Evolutionary conservation across 2,888 invertebrate species (phyloP), one percentile per base, ranked within the genome.

Genomic region (Drosophila anomalata): DNA sequence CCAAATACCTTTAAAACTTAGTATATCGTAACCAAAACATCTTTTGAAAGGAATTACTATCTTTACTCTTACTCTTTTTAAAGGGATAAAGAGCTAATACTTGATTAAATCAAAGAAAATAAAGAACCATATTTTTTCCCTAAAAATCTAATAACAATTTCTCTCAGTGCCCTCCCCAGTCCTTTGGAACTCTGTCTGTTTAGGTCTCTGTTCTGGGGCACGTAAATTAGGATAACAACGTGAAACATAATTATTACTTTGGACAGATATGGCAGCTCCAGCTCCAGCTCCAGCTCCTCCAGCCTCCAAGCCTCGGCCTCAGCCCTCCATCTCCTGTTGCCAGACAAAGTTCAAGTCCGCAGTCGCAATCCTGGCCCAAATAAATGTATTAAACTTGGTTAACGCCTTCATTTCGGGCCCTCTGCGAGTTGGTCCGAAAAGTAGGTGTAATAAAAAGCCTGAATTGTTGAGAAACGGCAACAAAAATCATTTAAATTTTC

Each of bases 201-300:
- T 72, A 72, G 80, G 53, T 67, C 73, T 58, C 60, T 57, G 67
- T 70, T 70, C 62, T 74, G 62, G 65, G 76, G 88, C 89, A 90
- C 89, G 90, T 89, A 89, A 89, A 89, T 89, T 89, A 89, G 90
- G 90, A 90, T 89, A 89, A 89, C 90, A 89, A 90, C 87, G 89
- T 89, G 89, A 79, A 88, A 80, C 89, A 88, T 90, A 90, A 89
- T 89, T 89, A 89, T 89, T 89, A 84, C 83, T 83, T 87, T 85
- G 79, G 88, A 84, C 83, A 84, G 83, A 84, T 84, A 84, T 85
- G 85, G 77, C 78, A 78, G 73, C 36, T 36, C n/a, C 36, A 36
- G 36, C 14, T 36, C 36, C 33, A 33, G 33, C 29, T 36, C n/a
- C 36, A 51, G 51, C 39, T 51, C 6, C 39, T 52, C 6, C 12